These are phyloP conservation scores for Oasisia sp. DNA, from an alignment of 2,888 invertebrate genomes.

Conservation along the genomic window DNA sequence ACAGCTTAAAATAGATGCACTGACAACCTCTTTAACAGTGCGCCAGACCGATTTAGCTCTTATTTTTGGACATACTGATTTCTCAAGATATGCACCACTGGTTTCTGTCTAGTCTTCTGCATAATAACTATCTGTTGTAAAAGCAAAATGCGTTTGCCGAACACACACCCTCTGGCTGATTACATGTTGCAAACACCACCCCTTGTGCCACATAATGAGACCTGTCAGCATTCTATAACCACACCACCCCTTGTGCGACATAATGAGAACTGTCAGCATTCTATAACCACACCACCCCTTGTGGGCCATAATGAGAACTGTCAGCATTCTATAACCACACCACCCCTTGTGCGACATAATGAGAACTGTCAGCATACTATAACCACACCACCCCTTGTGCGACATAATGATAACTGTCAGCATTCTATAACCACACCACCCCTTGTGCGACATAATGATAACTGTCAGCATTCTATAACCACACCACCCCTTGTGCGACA, in stretches of 20 bases:
- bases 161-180: background rate
- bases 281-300: background rate
- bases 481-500: background rate
- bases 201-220: background rate
- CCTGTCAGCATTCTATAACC: background rate
- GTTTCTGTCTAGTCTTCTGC: background rate
- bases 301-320: background rate
- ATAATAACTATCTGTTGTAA: background rate
- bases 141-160: background rate
- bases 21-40: background rate
- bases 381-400: background rate
- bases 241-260: background rate
- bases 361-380: background rate
- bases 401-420: background rate
- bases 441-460: background rate
- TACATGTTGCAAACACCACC: background rate
- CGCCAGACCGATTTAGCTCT: background rate
- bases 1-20: background rate
- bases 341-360: background rate
- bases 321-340: background rate
- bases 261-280: background rate
- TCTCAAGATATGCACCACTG: background rate
- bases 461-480: background rate
- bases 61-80: background rate
- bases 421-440: background rate